Evolutionary conservation across 2,888 invertebrate genomes (phyloP), one percentile per base, ranked within the genome.

Genomic region (Gryllus longicercus): DNA sequence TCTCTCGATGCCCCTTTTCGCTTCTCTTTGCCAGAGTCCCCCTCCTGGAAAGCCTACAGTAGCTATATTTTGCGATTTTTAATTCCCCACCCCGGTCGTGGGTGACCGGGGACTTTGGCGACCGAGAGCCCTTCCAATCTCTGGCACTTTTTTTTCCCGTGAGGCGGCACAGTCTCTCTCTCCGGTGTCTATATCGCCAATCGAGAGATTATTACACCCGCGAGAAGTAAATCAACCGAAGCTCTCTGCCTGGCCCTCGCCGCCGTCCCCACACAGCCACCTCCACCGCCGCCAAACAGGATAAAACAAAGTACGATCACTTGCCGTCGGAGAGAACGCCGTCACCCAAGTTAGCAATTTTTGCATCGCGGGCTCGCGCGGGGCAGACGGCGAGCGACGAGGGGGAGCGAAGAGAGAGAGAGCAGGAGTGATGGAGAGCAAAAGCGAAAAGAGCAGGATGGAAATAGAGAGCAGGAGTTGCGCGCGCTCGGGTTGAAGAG

Each of bases 61-160:
- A n/a, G 63, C 63, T 63, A 63, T 63, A 63, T 63, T 63, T 63
- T 63, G 63, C 63, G 63, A 63, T 63, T 63, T 63, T 63, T 63
- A 63, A 63, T 63, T 63, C 63, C 63, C 63, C 63, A 14, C 63
- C 63, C 63, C 63, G 14, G 14, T 63, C 63, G 63, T 63, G 63
- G 14, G 63, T 63, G 63, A 63, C 63, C 63, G n/a, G 63, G 63
- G 63, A 63, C 63, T 63, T 63, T n/a, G 63, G n/a, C 63, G 63
- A 63, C n/a, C 63, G 38, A 63, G 63, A 18, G 63, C 63, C 63
- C 63, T 63, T 63, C 63, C 63, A 38, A 63, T 63, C 63, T 63
- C 63, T 63, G 63, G 4, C 63, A 18, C 63, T 63, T 11, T 63
- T n/a, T 63, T 63, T 18, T 14, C 12, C 4, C 63, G 63, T 10